A percentile compares a stretch with the other conserved stretches of the same genome.
These are phyloP conservation scores for Aythya fuligula DNA, from an alignment of 2,797 vertebrate species.

Conservation along the genomic window DNA sequence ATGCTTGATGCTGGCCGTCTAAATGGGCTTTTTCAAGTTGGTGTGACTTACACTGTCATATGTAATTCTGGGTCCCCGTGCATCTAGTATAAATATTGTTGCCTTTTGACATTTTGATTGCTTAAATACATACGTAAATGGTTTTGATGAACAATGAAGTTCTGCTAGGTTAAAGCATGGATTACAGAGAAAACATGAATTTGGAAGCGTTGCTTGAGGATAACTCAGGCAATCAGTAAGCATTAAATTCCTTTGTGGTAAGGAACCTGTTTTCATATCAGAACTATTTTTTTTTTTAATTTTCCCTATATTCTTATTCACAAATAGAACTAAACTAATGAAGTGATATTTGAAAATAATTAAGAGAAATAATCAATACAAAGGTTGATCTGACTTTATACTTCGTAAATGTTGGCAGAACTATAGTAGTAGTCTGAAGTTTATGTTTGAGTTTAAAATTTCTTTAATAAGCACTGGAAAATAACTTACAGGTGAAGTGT, in stretches of 20 bases:
- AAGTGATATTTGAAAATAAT: neutral
- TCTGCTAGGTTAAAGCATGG: neutral
- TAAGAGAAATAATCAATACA: neutral
- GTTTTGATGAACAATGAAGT: neutral
- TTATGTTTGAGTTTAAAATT: neutral
- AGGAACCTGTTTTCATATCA: neutral
- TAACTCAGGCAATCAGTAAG: neutral
- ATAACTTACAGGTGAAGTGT: neutral
- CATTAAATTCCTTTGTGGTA: neutral
- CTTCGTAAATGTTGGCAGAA: neutral
- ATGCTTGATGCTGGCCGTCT: neutral
- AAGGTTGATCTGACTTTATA: neutral
- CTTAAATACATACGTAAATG: neutral
- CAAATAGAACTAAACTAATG: neutral
- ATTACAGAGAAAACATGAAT: neutral
- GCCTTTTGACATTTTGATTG: neutral
- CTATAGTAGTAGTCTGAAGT: neutral
- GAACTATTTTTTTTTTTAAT: neutral
- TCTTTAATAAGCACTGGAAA: neutral
- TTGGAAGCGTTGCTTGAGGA: neutral
- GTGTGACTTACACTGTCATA: neutral
- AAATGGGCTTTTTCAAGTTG: neutral
- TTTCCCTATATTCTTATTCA: neutral
- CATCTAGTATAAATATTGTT: neutral
- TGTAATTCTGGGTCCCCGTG: neutral